These are phyloP conservation scores for Dysmachus trigonus DNA, from an alignment of 2,888 invertebrate species.

Conservation along the genomic window DNA sequence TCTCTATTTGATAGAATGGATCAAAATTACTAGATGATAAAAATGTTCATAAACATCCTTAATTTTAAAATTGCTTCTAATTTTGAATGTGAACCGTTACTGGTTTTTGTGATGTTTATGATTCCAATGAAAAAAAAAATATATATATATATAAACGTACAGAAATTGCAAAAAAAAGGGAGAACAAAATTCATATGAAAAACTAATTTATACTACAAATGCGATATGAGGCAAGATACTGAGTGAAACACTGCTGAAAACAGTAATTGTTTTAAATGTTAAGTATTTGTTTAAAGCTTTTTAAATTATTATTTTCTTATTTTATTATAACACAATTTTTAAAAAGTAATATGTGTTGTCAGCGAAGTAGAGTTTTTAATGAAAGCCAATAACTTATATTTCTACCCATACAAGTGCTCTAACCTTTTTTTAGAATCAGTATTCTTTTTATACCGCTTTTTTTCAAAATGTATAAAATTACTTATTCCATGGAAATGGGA, in stretches of 20 bases:
- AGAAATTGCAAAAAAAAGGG: neutral
- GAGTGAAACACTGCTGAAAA: neutral
- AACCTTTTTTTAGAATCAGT: too few relatives aligned
- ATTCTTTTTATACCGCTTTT: too few relatives aligned
- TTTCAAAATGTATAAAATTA: too few relatives aligned
- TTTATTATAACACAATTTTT: neutral
- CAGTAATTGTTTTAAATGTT: neutral
- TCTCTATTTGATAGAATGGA: neutral
- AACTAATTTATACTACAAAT: neutral
- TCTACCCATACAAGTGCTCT: too few relatives aligned
- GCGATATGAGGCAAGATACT: neutral
- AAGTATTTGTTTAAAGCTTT: neutral
- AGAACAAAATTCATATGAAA: neutral
- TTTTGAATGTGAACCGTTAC: neutral
- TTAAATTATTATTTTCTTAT: neutral
- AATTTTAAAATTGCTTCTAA: neutral
- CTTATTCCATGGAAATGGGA: too few relatives aligned
- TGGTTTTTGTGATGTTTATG: neutral
- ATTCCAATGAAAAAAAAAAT: neutral
- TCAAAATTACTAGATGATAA: neutral
- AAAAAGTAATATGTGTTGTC: too few relatives aligned
- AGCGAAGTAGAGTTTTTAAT: too few relatives aligned
- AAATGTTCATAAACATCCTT: neutral
- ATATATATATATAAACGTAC: neutral
- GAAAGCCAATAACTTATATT: too few relatives aligned